These are phyloP conservation scores for Corvus cornix DNA, from an alignment of 2,113 vertebrate species.

Conservation along the genomic window DNA sequence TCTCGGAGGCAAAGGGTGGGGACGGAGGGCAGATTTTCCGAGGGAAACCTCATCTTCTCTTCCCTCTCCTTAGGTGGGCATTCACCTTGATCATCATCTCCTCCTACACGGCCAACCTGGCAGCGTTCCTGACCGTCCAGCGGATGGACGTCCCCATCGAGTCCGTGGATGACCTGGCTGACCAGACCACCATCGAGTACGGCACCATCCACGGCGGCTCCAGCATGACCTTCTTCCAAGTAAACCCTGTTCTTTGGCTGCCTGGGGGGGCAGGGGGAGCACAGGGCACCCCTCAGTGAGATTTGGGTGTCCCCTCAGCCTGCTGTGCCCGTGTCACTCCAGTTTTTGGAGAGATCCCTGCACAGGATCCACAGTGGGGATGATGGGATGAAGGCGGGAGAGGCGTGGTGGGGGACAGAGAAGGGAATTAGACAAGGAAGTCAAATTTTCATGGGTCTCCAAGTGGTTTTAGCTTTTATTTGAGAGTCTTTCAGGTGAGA, in stretches of 20 bases:
- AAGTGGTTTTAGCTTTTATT: neutral
- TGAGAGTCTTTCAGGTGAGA: neutral
- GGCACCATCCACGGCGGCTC: constrained; percentile 97
- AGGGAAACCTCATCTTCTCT: neutral
- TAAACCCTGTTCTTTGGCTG: constrained; percentile 62
- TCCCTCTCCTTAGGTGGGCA: constrained; percentile 85
- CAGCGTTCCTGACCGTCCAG: constrained; percentile 95
- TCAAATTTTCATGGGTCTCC: neutral
- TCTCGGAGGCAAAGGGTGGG: neutral
- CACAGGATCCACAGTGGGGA: neutral
- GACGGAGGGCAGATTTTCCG: neutral
- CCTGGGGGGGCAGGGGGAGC: neutral
- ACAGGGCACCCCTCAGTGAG: neutral
- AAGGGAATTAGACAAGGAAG: neutral
- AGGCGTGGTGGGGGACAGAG: neutral
- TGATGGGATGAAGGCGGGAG: neutral
- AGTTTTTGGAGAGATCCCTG: neutral
- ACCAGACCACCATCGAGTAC: constrained; percentile 96
- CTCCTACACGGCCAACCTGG: constrained; percentile 97
- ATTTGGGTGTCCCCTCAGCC: neutral
- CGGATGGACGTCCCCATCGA: constrained; percentile 97
- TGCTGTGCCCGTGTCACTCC: neutral
- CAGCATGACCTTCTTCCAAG: constrained; percentile 99
- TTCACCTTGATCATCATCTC: constrained; percentile 99
- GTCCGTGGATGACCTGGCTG: constrained; percentile 95